Base-by-base conservation (phyloP, 2,888 invertebrate genomes). In the Drosophila yooni region DNA sequence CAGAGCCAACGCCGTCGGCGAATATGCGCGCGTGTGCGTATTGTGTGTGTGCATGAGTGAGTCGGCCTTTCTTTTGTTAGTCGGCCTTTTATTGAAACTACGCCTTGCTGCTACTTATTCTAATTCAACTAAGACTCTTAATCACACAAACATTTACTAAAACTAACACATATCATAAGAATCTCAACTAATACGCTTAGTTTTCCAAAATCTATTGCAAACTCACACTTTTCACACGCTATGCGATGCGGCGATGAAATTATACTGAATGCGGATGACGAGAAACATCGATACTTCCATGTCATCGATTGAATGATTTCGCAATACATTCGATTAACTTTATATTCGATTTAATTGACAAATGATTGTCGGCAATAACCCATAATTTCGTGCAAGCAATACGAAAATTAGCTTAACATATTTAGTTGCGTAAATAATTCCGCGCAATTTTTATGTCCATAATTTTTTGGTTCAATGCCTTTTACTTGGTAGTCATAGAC, bases 171-270 rank as follows among this genome's bases (percentile, higher is more conserved):
- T 50, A 58, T 56, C 34, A 52, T 61, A 54, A 29, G 15, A 70
- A 58, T 54, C 61, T 52, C 40, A 66, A 60, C 40, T 54, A 60
- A 48, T 58, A 68, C 54, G 52, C 33, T 34, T 40, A 63, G 21
- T 60, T 68, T 73, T 58, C 34, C 52, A 57, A 50, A 72, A 70
- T 62, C 34, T 51, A 72, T 62, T 53, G 50, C 57, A 34, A 81
- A 82, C 83, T 87, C 84, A 87, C 83, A 87, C 79, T 87, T 81
- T 87, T 81, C 73, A 83, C 84, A 84, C 82, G 79, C 79, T 79
- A 73, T 73, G 65, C 56, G 79, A 73, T 81, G 69, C 84, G 79
- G 79, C 84, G 82, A 84, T 82, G 81, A 81, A 81, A 81, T 80
- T 80, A 73, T 69, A 81, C 83, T 82, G 80, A 76, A 67, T 80